Evolutionary conservation across 1,140 invertebrate species (phyloP).

Genomic region (Euwallacea fornicatus): DNA sequence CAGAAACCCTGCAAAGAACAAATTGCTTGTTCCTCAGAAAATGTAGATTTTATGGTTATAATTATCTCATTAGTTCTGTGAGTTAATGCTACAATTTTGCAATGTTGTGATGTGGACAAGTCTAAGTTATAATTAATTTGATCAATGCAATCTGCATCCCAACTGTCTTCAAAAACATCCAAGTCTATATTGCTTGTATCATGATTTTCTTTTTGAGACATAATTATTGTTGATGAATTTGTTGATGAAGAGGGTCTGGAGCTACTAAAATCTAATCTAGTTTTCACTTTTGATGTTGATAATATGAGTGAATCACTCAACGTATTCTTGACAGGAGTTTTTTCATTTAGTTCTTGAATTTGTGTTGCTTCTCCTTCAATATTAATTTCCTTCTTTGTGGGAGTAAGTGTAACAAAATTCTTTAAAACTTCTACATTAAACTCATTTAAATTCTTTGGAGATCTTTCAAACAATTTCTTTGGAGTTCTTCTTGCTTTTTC

Average conservation of each 20-base stretch:
- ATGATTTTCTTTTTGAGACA: slow-evolving; percentile 32
- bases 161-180: slow-evolving; percentile 38
- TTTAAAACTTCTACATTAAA: slow-evolving; percentile 50
- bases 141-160: slow-evolving; percentile 33
- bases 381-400: slow-evolving; percentile 42
- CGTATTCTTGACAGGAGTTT: slow-evolving; percentile 40
- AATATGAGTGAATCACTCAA: background rate
- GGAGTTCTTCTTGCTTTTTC: slow-evolving; percentile 26
- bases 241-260: background rate
- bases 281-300: slow-evolving; percentile 34
- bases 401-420: slow-evolving; percentile 49
- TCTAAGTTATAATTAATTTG: slow-evolving; percentile 48
- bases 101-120: slow-evolving; percentile 55
- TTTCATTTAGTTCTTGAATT: slow-evolving; percentile 47
- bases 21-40: slow-evolving; percentile 43
- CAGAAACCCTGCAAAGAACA: slow-evolving; percentile 56
- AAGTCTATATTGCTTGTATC: slow-evolving; percentile 31
- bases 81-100: slow-evolving; percentile 52
- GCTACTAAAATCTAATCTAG: slow-evolving; percentile 41
- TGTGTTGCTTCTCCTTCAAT: background rate
- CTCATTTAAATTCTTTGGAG: slow-evolving; percentile 43
- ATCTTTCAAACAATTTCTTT: slow-evolving; percentile 39
- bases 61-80: slow-evolving; percentile 40
- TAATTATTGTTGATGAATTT: background rate
- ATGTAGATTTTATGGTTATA: slow-evolving; percentile 53